Evolutionary conservation across 2,797 vertebrate species (phyloP), one percentile per base, ranked within the genome.

Genomic region (Myoxocephalus aenaeus): DNA sequence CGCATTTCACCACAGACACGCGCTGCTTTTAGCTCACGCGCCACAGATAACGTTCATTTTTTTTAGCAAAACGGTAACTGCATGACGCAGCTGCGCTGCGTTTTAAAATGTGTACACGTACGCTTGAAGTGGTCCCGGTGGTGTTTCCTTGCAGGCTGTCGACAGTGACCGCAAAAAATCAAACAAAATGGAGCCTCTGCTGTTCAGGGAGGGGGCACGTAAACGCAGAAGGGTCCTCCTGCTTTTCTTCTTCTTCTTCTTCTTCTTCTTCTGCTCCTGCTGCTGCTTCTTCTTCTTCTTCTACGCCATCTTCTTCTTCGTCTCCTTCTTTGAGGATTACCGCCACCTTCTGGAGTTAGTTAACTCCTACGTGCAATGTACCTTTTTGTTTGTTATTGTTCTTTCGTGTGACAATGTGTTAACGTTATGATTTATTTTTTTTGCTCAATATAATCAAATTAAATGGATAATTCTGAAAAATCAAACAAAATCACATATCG

Each of bases 101-200:
- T 7, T 27, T 0, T 25, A 13, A 54, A 44, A 5, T 5, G 0
- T 5, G 4, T 10, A 18, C 11, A 68, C 80, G 0, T 81, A 90
- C 87, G 72, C 79, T 59, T 14, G 9, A 17, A 1, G 1, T 6
- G 1, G 2, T 17, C 8, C 14, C 13, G 1, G 17, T 5, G 29
- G 4, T 61, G 27, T 46, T 27, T 48, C 51, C 42, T 62, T 1
- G 14, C 27, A 17, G 36, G 15, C 25, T 68, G 70, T 63, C 75
- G 40, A 77, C n/a, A 11, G 25, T 15, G 25, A 44, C 14, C 32
- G 69, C 53, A 50, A 36, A 50, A 63, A 78, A 76, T 44, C 34
- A 88, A 85, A 91, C 92, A 94, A 94, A 94, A 93, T 94, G 93
- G 93, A 73, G 81, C 51, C 89, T 62, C 8, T 4, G 34, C n/a